Base-by-base conservation (phyloP, 1,140 invertebrate genomes). In the Aphidius ervi region DNA sequence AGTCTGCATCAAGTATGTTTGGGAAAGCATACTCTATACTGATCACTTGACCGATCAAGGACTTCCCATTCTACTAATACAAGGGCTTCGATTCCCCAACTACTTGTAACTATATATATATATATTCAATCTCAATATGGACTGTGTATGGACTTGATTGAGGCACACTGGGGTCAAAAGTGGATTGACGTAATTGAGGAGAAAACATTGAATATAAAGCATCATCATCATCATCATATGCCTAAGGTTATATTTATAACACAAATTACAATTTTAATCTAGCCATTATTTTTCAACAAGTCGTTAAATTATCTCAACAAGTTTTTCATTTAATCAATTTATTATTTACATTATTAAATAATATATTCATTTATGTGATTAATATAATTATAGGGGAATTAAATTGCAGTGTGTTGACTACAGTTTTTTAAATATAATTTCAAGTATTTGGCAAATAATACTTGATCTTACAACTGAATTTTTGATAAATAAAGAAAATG, bases 11-110 rank as follows among this genome's bases (percentile, higher is more conserved):
- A 16, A 39, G 40, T 9, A 8, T 59, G 42, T 39, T 16, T 42
- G 61, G 45, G 47, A 58, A 47, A 48, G 39, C 45, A 57, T n/a
- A 41, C 49, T 58, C 57, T 75, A 72, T 74, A 71, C 23, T 74
- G 77, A 80, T 79, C 76, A 78, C 78, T 79, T 78, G 77, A 80
- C 78, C 78, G 77, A 79, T 79, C 78, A 78, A 79, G 76, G 75
- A 77, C 75, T 69, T 68, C 72, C 61, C 68, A 56, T 63, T 71
- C 67, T 66, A 46, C 47, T 16, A 55, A 43, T 42, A 39, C 52
- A 42, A 41, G 52, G 39, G 52, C 52, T 54, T 54, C 40, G 52
- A 54, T 54, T 54, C 6, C 41, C 52, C 42, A 20, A 47, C 49
- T 47, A 52, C 46, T 58, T 41, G 56, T 57, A 52, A 47, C 43